Base-by-base conservation (phyloP, 2,888 invertebrate genomes). In the Pseudanteris insignis region DNA sequence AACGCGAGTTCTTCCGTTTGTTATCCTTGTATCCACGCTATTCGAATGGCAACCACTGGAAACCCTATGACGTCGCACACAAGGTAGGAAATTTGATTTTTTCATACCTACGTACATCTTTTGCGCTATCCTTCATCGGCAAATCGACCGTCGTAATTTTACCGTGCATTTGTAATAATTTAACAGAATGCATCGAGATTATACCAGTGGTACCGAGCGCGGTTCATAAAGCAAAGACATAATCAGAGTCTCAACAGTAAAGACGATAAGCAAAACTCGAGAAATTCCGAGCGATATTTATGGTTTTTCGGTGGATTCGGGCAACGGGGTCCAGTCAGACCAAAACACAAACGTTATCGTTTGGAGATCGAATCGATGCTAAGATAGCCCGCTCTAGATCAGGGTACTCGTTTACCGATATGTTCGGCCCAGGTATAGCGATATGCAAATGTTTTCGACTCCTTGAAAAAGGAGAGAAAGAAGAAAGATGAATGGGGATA, bases 81-180 rank as follows among this genome's bases (percentile, higher is more conserved):
- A 67, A 63, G 63, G 66, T 59, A 63, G 64, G 64, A 63, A n/a
- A n/a, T n/a, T n/a, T n/a, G n/a, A n/a, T n/a, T n/a, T n/a, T n/a
- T n/a, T n/a, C n/a, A n/a, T n/a, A n/a, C n/a, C n/a, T n/a, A n/a
- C n/a, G n/a, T n/a, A n/a, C n/a, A n/a, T n/a, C n/a, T n/a, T n/a
- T n/a, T 48, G 53, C 64, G 50, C 63, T 70, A 71, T 71, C 69
- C 70, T 58, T 55, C 69, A 69, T 71, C 71, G 55, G 64, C 68
- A 66, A 69, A 67, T 71, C 68, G 66, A 70, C 67, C 66, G 68
- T 69, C 67, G 67, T 71, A 69, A 64, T 71, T 71, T 67, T 69
- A 67, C 69, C 65, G 64, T 65, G 68, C 67, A 57, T 65, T 70
- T 60, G 67, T 67, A 69, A 70, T 66, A 68, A 69, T 61, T 55